Evolutionary conservation across 2,113 vertebrate species (phyloP).

Genomic region (Erinaceus europaeus): DNA sequence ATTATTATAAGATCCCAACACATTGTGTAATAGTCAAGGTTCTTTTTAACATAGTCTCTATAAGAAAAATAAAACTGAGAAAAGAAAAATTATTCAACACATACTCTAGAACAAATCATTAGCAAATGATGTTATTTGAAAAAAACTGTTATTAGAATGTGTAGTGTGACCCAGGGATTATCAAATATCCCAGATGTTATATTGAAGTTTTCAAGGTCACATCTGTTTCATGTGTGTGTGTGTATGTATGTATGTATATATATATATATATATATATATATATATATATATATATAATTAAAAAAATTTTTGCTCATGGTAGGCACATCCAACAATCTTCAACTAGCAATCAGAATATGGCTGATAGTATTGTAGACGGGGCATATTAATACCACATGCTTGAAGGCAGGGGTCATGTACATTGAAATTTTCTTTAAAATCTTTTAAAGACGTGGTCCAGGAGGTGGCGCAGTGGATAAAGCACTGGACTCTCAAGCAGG

Average conservation of each 20-base stretch:
- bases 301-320: background rate
- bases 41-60: background rate
- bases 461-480: too few species aligned
- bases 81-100: constrained; percentile 20
- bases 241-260: too few species aligned
- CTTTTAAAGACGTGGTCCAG: too few species aligned
- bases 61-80: constrained; percentile 15
- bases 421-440: constrained; percentile 31
- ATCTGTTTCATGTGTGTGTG: constrained; percentile 19
- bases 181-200: background rate
- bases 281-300: too few species aligned
- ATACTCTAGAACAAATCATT: background rate
- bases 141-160: background rate
- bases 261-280: too few species aligned
- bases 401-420: constrained; percentile 1
- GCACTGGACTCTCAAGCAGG: too few species aligned
- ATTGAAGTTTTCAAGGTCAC: constrained; percentile 24
- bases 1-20: background rate
- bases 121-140: background rate
- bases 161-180: background rate
- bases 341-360: constrained; percentile 35
- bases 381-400: constrained; percentile 35
- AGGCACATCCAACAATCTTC: constrained; percentile 17
- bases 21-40: background rate
- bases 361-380: background rate